Evolutionary conservation across 2,113 vertebrate species (phyloP), one percentile per base, ranked within the genome.

Genomic region (Anguilla rostrata): DNA sequence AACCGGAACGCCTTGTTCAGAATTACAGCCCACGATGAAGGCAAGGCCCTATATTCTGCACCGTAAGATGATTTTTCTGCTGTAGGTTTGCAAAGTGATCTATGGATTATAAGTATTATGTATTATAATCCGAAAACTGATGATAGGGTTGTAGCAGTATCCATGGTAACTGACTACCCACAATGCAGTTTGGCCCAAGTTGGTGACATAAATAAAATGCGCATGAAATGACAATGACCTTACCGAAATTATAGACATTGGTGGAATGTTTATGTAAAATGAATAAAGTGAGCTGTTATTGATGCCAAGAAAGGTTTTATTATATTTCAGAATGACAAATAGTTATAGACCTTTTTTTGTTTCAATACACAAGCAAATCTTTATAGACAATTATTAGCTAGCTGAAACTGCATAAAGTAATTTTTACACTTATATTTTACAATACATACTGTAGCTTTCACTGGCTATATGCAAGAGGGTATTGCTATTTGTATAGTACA

Each of bases 401-500:
- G 96, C 95, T 96, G 96, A 97, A 97, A 97, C 93, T 94, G 96
- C 96, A 95, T 95, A 98, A 96, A 97, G 96, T 97, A 94, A 95
- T 97, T 96, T 99, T 96, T 98, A 99, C 97, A 98, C 94, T 93
- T 93, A 92, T 96, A 96, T 96, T 95, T 97, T 97, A 98, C 97
- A 98, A 96, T 97, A 97, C 96, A 97, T 94, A 95, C 88, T 93
- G 94, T 91, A 95, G 94, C 94, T 95, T 96, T 96, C 92, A 96
- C 94, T 93, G 93, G 95, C 95, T 95, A 96, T 96, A 95, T 96
- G 96, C 95, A 96, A 96, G 94, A 95, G 97, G 95, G 94, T 96
- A 96, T 95, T 94, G 97, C 96, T 98, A 96, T 96, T 96, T 95
- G 96, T 98, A 99, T 98, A 95, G 95, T 98, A 98, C 98, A 99